Evolutionary conservation across 2,797 vertebrate species (phyloP), one percentile per base, ranked within the genome.

Genomic region (Ctenopoma kingsleyae): DNA sequence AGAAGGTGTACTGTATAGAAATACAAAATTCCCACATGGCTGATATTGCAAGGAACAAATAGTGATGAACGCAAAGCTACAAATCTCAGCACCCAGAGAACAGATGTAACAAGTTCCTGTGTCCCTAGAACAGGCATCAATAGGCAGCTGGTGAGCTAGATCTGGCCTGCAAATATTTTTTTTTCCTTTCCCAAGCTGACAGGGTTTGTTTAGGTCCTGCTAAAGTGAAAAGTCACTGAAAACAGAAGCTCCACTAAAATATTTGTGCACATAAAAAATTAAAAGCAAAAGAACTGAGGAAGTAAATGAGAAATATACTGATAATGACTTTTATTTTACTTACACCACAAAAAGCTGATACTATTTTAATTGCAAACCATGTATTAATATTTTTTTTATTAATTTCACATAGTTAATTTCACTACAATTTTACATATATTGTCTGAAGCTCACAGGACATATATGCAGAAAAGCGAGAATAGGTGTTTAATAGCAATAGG

Each of bases 41-140:
- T 74, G 36, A 44, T 20, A 68, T 53, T 53, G 69, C 43, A 66
- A 46, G 50, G 46, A 59, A 60, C 36, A 48, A 66, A 69, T 58
- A 69, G n/a, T 65, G 48, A 55, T 41, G 53, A 59, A 30, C 48
- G 43, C 44, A 63, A 78, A 49, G 55, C 58, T 59, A 60, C 52
- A 66, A 58, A 56, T 77, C 54, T 62, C 49, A 78, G 60, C 47
- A 59, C 41, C 32, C 63, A 80, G 64, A 69, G 63, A 78, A 67
- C 78, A 74, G 74, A 85, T 81, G 74, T 78, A 82, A 80, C 80
- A 85, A 80, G 77, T 82, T 68, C 61, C 70, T 13, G 25, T 53
- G 70, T 83, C 62, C 58, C 74, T 50, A 71, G 64, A 69, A 72
- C 78, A 75, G 70, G 54, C 74, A 41, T 67, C 35, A 73, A 64